A percentile compares a stretch with the other conserved stretches of the same genome.
Evolutionary conservation across 2,888 invertebrate genomes (phyloP).

Genomic region (Oligia strigilis): DNA sequence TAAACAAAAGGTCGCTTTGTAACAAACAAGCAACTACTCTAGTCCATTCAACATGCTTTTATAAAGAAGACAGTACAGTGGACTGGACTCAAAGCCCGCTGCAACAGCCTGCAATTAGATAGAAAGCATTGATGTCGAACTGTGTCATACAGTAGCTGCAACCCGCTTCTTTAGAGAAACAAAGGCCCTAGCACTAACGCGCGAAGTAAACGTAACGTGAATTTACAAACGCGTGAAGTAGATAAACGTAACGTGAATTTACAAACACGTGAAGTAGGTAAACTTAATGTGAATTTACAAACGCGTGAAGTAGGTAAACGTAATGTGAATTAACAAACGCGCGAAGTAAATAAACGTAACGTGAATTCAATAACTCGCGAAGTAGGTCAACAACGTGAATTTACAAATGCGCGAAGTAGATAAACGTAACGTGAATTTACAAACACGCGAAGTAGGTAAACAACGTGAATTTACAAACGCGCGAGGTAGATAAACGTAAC

Average conservation of each 20-base stretch:
- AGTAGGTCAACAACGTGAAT: no score
- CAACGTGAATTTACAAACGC: no score
- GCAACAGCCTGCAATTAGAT: constrained; percentile 5
- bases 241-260: no score
- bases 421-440: no score
- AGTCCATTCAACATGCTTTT: background rate
- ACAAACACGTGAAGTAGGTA: no score
- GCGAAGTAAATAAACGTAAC: no score
- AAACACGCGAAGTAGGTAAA: no score
- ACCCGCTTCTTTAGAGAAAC: background rate
- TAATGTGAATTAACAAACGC: background rate
- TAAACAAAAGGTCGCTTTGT: background rate
- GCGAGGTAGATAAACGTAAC: background rate
- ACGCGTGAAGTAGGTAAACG: no score
- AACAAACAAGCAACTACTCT: background rate
- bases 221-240: no score
- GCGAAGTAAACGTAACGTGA: background rate
- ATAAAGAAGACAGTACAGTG: background rate
- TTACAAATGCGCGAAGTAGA: no score
- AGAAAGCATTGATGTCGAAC: constrained; percentile 19
- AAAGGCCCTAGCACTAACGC: background rate
- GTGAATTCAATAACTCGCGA: no score
- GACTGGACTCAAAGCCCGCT: background rate
- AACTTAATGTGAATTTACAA: no score
- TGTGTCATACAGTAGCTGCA: background rate